phyloP scores from a whole-genome alignment of 2,888 invertebrate genomes.

The Lasioglossum marginatum region DNA sequence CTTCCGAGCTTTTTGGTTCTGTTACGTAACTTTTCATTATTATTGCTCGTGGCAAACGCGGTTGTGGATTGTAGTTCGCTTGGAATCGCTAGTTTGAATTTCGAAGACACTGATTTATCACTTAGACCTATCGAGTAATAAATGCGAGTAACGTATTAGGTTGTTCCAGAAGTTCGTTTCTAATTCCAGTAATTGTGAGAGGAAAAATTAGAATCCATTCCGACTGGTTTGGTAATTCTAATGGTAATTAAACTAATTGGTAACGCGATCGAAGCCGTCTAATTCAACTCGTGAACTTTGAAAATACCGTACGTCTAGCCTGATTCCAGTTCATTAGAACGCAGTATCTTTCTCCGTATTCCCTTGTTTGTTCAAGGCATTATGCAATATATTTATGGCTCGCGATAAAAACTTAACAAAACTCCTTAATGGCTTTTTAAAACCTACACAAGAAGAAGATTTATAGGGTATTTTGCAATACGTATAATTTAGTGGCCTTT shows the following conservation, averaged over 20 bases:
- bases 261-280: not conserved
- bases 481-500: not conserved
- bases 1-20: constrained; percentile 51
- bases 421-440: not conserved
- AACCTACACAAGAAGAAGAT: not conserved
- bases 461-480: not conserved
- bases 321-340: not conserved
- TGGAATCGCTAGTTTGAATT: not conserved
- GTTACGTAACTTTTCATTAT: constrained; percentile 66
- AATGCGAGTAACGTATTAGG: not conserved
- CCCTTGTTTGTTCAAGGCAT: not conserved
- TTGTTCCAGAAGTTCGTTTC: not conserved
- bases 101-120: not conserved
- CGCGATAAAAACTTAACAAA: not conserved
- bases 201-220: not conserved
- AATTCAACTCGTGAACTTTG: not conserved
- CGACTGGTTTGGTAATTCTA: not conserved
- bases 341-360: not conserved
- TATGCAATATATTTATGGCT: not conserved
- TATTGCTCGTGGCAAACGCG: constrained; percentile 31
- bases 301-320: not conserved
- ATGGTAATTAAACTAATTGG: not conserved
- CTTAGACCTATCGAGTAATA: not conserved
- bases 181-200: not conserved
- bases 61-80: not conserved